phyloP scores from a whole-genome alignment of 2,797 vertebrate species.

The Vespertilio murinus region DNA sequence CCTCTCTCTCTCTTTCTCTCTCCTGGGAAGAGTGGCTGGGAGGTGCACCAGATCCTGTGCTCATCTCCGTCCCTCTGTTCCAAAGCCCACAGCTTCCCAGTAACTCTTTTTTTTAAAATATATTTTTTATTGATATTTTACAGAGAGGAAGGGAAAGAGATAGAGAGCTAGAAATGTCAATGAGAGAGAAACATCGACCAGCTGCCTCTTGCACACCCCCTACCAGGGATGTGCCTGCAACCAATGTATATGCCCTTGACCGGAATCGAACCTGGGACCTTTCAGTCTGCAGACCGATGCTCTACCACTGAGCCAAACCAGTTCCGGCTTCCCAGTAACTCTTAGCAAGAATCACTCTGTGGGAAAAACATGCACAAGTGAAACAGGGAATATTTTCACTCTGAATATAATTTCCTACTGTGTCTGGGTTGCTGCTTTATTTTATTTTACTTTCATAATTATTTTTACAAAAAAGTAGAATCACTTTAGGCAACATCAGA shows the following conservation, averaged over 20 bases:
- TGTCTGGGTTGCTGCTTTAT: neutral
- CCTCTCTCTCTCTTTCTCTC: neutral
- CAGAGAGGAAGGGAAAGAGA: too few relatives aligned
- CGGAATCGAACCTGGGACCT: too few relatives aligned
- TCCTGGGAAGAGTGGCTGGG: neutral
- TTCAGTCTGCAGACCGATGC: too few relatives aligned
- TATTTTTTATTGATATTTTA: too few relatives aligned
- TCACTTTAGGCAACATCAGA: neutral
- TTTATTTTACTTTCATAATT: neutral
- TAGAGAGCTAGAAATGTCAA: too few relatives aligned
- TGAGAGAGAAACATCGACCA: too few relatives aligned
- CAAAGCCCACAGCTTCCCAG: neutral
- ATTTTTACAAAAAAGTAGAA: neutral
- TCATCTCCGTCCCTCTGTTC: neutral
- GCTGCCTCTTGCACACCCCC: too few relatives aligned
- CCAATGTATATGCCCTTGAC: too few relatives aligned
- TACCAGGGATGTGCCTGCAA: too few relatives aligned
- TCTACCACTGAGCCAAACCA: too few relatives aligned
- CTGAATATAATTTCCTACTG: neutral
- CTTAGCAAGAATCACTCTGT: neutral
- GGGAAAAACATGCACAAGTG: neutral
- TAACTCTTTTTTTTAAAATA: too few relatives aligned
- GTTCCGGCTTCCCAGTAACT: neutral
- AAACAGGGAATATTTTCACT: neutral
- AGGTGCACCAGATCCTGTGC: accelerated